Base-by-base conservation (phyloP, 2,888 invertebrate genomes). In the Trachelus iudaicus region DNA sequence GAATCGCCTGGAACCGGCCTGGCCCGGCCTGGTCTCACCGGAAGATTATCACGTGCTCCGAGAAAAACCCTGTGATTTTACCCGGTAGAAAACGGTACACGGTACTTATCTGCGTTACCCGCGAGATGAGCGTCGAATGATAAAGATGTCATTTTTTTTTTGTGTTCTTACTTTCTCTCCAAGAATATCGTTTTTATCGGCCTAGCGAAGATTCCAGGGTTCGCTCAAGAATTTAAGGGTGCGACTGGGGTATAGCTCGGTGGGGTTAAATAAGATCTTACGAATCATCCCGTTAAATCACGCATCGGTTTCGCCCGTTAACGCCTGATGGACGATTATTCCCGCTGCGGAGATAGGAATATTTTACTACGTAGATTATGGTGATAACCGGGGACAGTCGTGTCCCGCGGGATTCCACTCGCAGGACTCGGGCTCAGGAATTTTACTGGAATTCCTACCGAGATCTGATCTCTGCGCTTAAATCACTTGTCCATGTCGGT, bases 21-120 rank as follows among this genome's bases (percentile, higher is more conserved):
- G 40, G 6, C 15, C 69, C 31, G 15, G 71, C 31, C 76, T n/a
- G n/a, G 78, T 78, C 80, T 82, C 79, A 76, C 81, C 84, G 84
- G 83, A 83, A 83, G 82, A 83, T 84, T 82, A 84, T 85, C 85
- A 79, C 83, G 82, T 83, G 81, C 80, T 82, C 79, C 79, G 76
- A 75, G 80, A 79, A 80, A 80, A 81, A 80, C 33, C 71, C 30
- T 30, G 71, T 69, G 30, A 69, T 69, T 69, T 33, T 69, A 69
- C 71, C 71, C 4, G 71, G 4, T 69, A 33, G 33, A 69, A 69
- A 40, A 40, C 40, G 40, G 40, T 40, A 40, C 40, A 40, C 40
- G 15, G 40, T 40, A 40, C 23, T 40, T 40, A 40, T 40, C 73
- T 31, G 3, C 31, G 31, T 34, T 73, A 73, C 23, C 23, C 34